These are phyloP conservation scores for Castor canadensis DNA, from an alignment of 2,113 vertebrate species.

Conservation along the genomic window DNA sequence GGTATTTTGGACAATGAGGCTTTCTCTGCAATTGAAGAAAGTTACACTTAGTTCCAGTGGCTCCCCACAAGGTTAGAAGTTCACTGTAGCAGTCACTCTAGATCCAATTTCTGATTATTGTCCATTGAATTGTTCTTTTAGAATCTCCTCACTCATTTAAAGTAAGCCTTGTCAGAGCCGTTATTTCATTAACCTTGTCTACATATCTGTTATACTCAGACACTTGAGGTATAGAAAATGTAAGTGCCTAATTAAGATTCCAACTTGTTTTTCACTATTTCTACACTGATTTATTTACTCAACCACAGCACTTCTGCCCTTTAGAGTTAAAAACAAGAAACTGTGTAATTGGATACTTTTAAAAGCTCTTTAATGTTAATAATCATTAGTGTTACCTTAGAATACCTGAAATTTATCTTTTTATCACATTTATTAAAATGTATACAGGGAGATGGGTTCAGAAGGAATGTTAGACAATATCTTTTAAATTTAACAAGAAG, in stretches of 20 bases:
- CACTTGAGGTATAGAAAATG: not conserved
- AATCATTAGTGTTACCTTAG: not conserved
- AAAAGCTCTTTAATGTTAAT: slow-evolving; percentile 24
- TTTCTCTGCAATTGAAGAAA: not conserved
- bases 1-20: not conserved
- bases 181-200: slow-evolving; percentile 21
- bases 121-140: not conserved
- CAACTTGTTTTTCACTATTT: not conserved
- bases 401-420: slow-evolving; percentile 24
- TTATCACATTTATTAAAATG: slow-evolving; percentile 32
- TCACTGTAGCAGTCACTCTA: not conserved
- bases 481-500: slow-evolving; percentile 52
- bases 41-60: not conserved
- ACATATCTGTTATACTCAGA: not conserved
- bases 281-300: not conserved
- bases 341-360: not conserved
- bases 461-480: slow-evolving; percentile 32
- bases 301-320: not conserved
- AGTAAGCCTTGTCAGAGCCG: not conserved
- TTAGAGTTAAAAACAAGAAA: not conserved
- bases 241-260: not conserved
- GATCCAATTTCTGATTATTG: not conserved
- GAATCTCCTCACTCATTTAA: not conserved
- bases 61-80: not conserved
- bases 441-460: slow-evolving; percentile 4